A percentile compares a stretch with the other conserved stretches of the same genome.
Conservation (phyloP, 2,888 invertebrate genomes). For the Erebia palarica region DNA sequence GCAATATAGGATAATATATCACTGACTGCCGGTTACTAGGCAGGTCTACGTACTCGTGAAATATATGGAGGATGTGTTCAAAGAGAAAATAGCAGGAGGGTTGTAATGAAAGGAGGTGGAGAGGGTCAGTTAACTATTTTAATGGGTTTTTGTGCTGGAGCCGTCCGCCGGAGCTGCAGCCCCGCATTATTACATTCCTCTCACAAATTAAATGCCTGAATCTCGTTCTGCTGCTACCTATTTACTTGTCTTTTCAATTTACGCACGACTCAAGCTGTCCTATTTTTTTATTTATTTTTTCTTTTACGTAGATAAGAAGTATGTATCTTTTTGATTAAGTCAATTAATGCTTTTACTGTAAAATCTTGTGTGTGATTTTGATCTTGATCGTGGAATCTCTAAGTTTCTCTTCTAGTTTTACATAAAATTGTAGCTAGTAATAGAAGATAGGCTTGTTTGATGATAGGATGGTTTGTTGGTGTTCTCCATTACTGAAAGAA, state of each 20-base stretch:
- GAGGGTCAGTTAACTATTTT: slow-evolving; percentile 45
- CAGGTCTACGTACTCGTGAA: background rate
- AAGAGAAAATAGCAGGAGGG: slow-evolving; percentile 17
- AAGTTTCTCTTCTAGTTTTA: too few species aligned
- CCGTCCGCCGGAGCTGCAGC: slow-evolving; percentile 6
- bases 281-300: background rate
- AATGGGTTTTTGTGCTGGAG: slow-evolving; percentile 34
- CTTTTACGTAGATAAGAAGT: background rate
- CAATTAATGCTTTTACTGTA: background rate
- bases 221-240: slow-evolving; percentile 32
- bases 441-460: too few species aligned
- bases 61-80: slow-evolving; percentile 13
- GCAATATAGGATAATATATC: background rate
- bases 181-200: slow-evolving; percentile 43
- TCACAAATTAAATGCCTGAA: slow-evolving; percentile 35
- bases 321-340: background rate
- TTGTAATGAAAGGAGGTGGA: slow-evolving; percentile 22
- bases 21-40: background rate
- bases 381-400: too few species aligned
- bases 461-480: too few species aligned
- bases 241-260: slow-evolving; percentile 14
- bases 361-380: too few species aligned
- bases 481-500: too few species aligned
- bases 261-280: background rate
- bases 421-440: too few species aligned